These are phyloP conservation scores for Hirtodrosophila trivittata DNA, from an alignment of 2,888 invertebrate species.

Conservation along the genomic window DNA sequence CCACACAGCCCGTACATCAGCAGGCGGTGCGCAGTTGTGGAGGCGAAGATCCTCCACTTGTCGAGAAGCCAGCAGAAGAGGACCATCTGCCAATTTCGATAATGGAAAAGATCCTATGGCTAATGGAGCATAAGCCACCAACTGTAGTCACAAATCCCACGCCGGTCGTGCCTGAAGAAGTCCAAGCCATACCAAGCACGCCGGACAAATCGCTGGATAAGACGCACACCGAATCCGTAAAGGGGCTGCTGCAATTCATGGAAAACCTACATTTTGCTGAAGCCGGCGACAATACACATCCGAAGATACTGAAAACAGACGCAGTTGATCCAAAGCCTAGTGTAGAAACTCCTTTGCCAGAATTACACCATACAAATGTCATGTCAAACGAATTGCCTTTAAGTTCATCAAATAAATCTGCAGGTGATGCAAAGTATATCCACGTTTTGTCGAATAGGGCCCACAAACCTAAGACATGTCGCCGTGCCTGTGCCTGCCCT, in stretches of 20 bases:
- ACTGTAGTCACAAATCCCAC: background rate
- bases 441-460: constrained; percentile 5
- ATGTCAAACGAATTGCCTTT: constrained; percentile 41
- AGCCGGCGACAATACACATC: background rate
- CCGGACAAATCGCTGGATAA: background rate
- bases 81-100: background rate
- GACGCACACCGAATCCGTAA: constrained; percentile 1
- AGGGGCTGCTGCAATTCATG: constrained; percentile 24
- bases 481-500: background rate
- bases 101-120: constrained; percentile 28
- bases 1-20: constrained; percentile 12
- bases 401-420: constrained; percentile 50
- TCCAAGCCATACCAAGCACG: background rate
- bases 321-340: background rate
- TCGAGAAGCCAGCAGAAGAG: background rate
- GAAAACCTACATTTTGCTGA: constrained; percentile 12
- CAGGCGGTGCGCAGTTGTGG: constrained; percentile 35
- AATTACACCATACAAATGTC: constrained; percentile 22
- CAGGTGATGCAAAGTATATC: constrained; percentile 46
- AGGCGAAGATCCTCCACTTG: constrained; percentile 13
- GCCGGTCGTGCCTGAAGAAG: background rate
- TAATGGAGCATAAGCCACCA: constrained; percentile 16
- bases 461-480: background rate
- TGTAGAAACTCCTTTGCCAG: background rate
- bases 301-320: background rate